phyloP scores from a whole-genome alignment of 2,113 vertebrate genomes.

The Beaufortia kweichowensis region DNA sequence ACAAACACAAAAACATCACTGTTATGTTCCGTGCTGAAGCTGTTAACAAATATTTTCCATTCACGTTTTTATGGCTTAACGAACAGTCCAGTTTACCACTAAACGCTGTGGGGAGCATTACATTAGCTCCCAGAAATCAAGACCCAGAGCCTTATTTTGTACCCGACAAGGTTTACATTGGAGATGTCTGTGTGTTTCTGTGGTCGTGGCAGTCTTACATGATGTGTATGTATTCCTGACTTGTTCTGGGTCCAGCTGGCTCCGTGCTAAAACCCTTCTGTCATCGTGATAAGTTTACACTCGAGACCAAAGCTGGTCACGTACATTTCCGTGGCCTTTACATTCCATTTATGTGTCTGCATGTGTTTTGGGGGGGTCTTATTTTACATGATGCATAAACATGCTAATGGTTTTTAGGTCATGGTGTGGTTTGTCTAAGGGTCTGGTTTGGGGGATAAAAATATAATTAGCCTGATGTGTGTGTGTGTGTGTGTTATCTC shows the following conservation, averaged over 20 bases:
- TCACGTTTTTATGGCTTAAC: constrained; percentile 3
- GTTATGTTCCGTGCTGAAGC: constrained; percentile 6
- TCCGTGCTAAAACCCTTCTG: constrained; percentile 14
- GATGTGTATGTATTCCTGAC: constrained; percentile 28
- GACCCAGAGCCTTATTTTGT: constrained; percentile 32
- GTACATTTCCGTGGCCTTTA: background rate
- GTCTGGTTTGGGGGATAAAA: background rate
- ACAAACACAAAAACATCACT: constrained; percentile 46
- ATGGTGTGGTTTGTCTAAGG: background rate
- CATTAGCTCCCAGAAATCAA: constrained; percentile 31
- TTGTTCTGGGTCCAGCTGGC: constrained; percentile 23
- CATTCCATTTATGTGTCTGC: constrained; percentile 35
- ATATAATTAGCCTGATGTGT: background rate
- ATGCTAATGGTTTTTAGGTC: constrained; percentile 33
- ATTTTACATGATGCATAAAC: constrained; percentile 26
- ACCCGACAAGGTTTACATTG: constrained; percentile 21
- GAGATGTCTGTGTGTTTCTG: constrained; percentile 27
- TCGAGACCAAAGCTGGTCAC: background rate
- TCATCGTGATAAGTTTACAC: constrained; percentile 37
- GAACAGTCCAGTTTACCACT: constrained; percentile 18
- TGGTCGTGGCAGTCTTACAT: constrained; percentile 12
- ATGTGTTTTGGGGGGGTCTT: constrained; percentile 9
- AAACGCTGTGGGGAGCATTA: constrained; percentile 27
- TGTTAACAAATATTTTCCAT: constrained; percentile 24
- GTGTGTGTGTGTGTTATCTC: background rate